Evolutionary conservation across 2,888 invertebrate species (phyloP).

Genomic region (Mystacides longicornis): DNA sequence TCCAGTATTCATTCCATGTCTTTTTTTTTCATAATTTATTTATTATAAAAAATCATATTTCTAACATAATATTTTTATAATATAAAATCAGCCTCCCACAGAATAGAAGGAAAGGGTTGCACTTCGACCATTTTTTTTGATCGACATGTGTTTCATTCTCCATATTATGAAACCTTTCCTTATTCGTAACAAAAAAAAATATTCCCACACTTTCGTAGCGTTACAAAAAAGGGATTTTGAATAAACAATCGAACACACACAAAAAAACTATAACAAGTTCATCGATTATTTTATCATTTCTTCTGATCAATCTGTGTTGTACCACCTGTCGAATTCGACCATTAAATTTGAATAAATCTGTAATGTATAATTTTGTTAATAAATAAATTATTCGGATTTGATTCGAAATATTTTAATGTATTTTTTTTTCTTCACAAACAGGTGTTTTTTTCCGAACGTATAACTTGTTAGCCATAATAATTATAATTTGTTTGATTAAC

Average conservation of each 20-base stretch:
- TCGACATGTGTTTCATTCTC: background rate
- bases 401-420: no score
- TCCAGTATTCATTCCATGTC: no score
- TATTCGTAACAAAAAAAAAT: background rate
- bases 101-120: background rate
- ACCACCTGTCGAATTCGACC: background rate
- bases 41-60: no score
- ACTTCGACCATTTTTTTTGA: background rate
- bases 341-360: background rate
- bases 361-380: no score
- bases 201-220: background rate
- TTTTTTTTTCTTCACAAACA: no score
- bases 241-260: background rate
- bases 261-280: background rate
- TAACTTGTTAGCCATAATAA: no score
- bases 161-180: background rate
- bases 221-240: background rate
- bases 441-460: no score
- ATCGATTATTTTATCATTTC: constrained; percentile 1
- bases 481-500: no score
- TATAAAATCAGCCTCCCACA: no score
- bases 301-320: background rate
- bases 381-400: no score
- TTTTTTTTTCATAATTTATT: no score
- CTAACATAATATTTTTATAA: no score